phyloP scores from a whole-genome alignment of 2,888 invertebrate species.

The Spodoptera picta region DNA sequence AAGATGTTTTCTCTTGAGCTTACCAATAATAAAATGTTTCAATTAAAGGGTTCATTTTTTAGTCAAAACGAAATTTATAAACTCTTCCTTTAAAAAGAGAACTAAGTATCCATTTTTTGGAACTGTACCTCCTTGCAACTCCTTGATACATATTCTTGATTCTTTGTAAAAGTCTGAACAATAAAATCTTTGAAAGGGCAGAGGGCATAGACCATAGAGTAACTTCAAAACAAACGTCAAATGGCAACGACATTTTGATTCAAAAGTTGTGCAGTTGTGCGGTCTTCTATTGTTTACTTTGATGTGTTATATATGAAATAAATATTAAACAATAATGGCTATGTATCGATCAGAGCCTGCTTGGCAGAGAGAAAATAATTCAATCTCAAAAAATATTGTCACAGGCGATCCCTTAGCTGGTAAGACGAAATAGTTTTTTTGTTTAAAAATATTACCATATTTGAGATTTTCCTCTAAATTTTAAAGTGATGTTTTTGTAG shows the following conservation, averaged over 20 bases:
- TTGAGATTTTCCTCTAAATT: not conserved
- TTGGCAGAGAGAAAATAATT: conserved; percentile 52
- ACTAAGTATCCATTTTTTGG: too few species aligned
- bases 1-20: too few species aligned
- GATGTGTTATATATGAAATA: not conserved
- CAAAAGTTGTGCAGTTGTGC: conserved; percentile 9
- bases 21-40: too few species aligned
- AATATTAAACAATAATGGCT: conserved; percentile 41
- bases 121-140: too few species aligned
- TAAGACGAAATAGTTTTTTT: conserved; percentile 40
- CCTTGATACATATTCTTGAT: too few species aligned
- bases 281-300: not conserved
- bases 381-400: conserved; percentile 39
- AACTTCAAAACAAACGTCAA: too few species aligned
- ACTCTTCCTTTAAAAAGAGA: too few species aligned
- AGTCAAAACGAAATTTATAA: too few species aligned
- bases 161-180: too few species aligned
- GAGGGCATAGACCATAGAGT: too few species aligned
- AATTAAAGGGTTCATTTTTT: too few species aligned
- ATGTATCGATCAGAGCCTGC: conserved; percentile 41
- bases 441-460: conserved; percentile 1
- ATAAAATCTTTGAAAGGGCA: too few species aligned
- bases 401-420: conserved; percentile 66
- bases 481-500: conserved; percentile 61
- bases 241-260: not conserved